Evolutionary conservation across 2,113 vertebrate genomes (phyloP).

Genomic region (Archilochus colubris): DNA sequence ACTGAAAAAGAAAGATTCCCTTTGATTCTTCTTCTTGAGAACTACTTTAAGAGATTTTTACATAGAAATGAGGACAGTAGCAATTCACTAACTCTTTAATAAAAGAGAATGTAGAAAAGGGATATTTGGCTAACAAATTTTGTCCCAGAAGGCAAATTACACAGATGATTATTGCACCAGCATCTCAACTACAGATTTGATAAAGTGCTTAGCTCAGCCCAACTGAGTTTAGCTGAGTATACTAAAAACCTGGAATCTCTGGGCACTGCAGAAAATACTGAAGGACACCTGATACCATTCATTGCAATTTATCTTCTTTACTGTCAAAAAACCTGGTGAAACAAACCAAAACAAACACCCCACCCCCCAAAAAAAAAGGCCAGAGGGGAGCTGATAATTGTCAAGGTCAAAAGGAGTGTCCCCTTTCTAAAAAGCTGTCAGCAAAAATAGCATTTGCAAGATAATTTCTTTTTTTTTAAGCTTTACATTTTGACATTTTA

Average conservation of each 20-base stretch:
- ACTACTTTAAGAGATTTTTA: background rate
- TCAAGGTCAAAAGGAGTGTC: background rate
- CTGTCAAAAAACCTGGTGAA: slow-evolving; percentile 40
- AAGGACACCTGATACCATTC: slow-evolving; percentile 27
- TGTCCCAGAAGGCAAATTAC: slow-evolving; percentile 25
- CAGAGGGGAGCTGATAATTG: slow-evolving; percentile 12
- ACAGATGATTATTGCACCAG: slow-evolving; percentile 3
- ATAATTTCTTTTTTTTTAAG: background rate
- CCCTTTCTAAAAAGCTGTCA: slow-evolving; percentile 16
- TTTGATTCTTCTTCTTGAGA: background rate
- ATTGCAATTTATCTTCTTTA: slow-evolving; percentile 60
- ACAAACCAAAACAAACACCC: background rate
- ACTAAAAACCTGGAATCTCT: slow-evolving; percentile 14
- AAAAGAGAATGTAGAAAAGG: background rate
- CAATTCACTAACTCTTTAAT: background rate
- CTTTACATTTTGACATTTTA: slow-evolving; percentile 34
- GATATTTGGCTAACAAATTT: slow-evolving; percentile 5
- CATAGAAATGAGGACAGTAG: background rate
- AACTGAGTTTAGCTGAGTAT: slow-evolving; percentile 1
- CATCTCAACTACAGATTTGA: slow-evolving; percentile 42
- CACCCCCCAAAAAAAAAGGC: background rate
- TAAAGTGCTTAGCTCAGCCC: slow-evolving; percentile 39
- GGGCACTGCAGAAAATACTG: slow-evolving; percentile 4
- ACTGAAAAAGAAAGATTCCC: background rate
- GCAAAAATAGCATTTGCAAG: slow-evolving; percentile 12